These are phyloP conservation scores for Euzophera pinguis DNA, from an alignment of 2,888 invertebrate genomes.

Conservation along the genomic window DNA sequence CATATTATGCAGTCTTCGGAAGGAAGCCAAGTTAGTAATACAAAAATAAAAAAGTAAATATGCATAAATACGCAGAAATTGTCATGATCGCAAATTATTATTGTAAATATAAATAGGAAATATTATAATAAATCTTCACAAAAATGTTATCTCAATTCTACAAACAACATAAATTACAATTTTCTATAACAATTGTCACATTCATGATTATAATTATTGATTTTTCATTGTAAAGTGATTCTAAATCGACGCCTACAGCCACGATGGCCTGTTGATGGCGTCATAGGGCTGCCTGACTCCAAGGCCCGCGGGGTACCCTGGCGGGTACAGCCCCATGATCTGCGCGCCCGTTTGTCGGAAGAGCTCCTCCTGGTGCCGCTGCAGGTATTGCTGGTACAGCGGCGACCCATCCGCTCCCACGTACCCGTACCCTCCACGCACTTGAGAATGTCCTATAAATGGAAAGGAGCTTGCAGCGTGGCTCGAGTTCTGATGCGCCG, in stretches of 20 bases:
- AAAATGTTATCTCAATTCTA: conserved; percentile 51
- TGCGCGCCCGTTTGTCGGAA: conserved; percentile 80
- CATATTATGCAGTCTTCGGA: not conserved
- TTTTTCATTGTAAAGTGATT: conserved; percentile 20
- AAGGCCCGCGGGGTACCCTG: conserved; percentile 81
- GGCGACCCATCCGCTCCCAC: conserved; percentile 82
- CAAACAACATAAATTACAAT: conserved; percentile 65
- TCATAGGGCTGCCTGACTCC: conserved; percentile 87
- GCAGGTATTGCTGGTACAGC: conserved; percentile 86
- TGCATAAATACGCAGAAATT: conserved; percentile 33
- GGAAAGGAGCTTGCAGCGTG: conserved; percentile 74
- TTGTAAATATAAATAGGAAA: conserved; percentile 42
- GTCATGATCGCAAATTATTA: conserved; percentile 37
- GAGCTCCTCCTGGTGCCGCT: conserved; percentile 81
- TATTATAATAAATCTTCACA: conserved; percentile 47
- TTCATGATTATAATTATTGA: conserved; percentile 40
- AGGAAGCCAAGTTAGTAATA: not conserved
- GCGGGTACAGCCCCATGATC: conserved; percentile 83
- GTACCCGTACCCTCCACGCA: conserved; percentile 81
- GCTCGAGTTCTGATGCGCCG: conserved; percentile 68
- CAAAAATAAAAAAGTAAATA: conserved; percentile 15
- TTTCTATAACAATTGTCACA: conserved; percentile 58
- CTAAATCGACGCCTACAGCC: conserved; percentile 73
- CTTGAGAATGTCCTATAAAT: conserved; percentile 81
- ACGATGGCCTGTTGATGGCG: conserved; percentile 83